Evolutionary conservation across 2,113 vertebrate genomes (phyloP).

Genomic region (Mungos mungo): DNA sequence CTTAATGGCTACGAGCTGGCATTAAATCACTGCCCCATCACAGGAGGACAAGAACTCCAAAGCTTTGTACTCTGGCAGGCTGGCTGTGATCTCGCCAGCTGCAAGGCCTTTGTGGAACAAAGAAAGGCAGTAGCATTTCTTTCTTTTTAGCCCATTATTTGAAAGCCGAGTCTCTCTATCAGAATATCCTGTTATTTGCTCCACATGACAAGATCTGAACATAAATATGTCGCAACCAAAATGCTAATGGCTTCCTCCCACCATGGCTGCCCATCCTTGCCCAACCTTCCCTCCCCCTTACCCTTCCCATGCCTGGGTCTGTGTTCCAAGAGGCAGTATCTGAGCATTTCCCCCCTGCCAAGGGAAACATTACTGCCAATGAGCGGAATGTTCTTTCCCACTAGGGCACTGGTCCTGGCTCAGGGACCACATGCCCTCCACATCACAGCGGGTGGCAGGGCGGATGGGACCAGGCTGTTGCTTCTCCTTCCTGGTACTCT

Average conservation of each 20-base stretch:
- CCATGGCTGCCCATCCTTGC: not conserved
- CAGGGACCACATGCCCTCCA: not conserved
- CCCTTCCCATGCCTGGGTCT: not conserved
- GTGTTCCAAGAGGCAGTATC: not conserved
- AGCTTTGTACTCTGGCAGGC: constrained; percentile 49
- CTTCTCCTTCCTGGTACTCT: not conserved
- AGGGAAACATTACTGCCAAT: not conserved
- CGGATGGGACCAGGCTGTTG: not conserved
- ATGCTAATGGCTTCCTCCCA: constrained; percentile 80
- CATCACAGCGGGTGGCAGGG: not conserved
- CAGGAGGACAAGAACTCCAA: constrained; percentile 25
- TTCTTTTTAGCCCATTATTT: constrained; percentile 65
- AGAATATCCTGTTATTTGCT: constrained; percentile 78
- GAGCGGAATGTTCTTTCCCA: not conserved
- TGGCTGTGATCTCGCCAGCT: not conserved
- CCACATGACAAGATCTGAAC: constrained; percentile 62
- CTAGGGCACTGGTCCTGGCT: not conserved
- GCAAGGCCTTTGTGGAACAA: constrained; percentile 66
- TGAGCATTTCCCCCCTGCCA: not conserved
- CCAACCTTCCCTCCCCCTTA: not conserved
- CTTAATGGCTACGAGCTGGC: not conserved
- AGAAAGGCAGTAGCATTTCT: constrained; percentile 61
- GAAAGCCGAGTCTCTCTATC: constrained; percentile 52
- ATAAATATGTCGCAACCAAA: constrained; percentile 75
- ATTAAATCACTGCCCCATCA: not conserved